phyloP scores from a whole-genome alignment of 2,797 vertebrate genomes.

The Muraenolepis orangiensis region DNA sequence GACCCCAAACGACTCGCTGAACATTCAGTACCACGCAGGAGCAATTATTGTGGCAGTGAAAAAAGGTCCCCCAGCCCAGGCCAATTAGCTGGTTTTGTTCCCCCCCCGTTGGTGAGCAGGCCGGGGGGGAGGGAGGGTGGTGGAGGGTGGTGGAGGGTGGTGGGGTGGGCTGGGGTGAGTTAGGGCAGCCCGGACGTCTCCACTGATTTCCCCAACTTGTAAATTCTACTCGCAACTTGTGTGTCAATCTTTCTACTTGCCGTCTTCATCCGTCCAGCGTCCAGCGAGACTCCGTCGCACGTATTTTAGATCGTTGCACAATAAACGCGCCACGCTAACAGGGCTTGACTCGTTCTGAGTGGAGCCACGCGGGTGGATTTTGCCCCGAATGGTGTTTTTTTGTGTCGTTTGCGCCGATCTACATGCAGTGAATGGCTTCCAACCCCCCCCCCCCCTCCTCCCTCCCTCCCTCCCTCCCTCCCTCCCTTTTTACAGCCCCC shows the following conservation, averaged over 20 bases:
- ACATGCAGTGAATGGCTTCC: neutral
- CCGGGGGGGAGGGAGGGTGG: too few relatives aligned
- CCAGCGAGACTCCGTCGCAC: slow-evolving; percentile 7
- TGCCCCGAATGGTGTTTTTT: too few relatives aligned
- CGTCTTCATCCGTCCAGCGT: neutral
- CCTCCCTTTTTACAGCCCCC: slow-evolving; percentile 39
- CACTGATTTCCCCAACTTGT: neutral
- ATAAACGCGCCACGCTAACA: too few relatives aligned
- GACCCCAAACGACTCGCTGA: slow-evolving; percentile 48
- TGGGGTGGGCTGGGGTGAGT: neutral
- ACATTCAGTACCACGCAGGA: slow-evolving; percentile 64
- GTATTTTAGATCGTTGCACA: neutral
- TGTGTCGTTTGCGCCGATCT: too few relatives aligned
- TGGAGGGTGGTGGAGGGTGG: too few relatives aligned
- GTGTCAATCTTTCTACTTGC: too few relatives aligned
- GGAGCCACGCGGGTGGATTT: too few relatives aligned
- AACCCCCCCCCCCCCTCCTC: slow-evolving; percentile 15
- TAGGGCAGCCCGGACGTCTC: slow-evolving; percentile 25
- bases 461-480: slow-evolving; percentile 3
- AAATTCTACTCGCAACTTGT: too few relatives aligned
- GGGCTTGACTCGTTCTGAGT: too few relatives aligned
- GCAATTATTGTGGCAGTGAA: slow-evolving; percentile 61
- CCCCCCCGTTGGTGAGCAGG: slow-evolving; percentile 23
- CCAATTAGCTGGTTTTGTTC: slow-evolving; percentile 58
- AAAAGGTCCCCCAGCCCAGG: slow-evolving; percentile 44